Evolutionary conservation across 2,113 vertebrate genomes (phyloP), one percentile per base, ranked within the genome.

Genomic region (Sarotherodon lohbergeri): DNA sequence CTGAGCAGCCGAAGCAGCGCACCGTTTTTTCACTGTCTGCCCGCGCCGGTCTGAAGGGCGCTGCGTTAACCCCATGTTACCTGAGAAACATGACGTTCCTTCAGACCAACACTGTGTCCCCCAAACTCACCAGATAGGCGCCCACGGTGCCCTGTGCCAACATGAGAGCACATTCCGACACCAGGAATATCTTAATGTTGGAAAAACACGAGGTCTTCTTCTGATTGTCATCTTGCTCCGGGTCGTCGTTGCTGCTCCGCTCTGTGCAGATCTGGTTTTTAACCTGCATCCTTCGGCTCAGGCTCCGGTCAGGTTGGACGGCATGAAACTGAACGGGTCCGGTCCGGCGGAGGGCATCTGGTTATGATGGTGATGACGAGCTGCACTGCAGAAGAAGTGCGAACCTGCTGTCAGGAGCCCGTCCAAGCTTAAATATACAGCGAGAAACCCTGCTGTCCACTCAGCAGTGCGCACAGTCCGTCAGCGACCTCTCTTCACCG

Each of bases 81-180:
- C 86, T 50, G 82, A 55, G 78, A 59, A 19, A 22, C 4, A 34
- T 54, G 57, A 81, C 83, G 80, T 22, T 81, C 50, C 43, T 17
- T 27, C 83, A 78, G 9, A 88, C 8, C 32, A 36, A 22, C 80
- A 9, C 14, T n/a, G 88, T 24, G 80, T 59, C 43, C 71, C 43
- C 10, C n/a, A 73, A 61, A 97, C 98, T 98, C 96, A 99, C 98
- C 98, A 98, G 97, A 97, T 99, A 99, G 27, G 98, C 98, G 92
- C 98, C 98, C 90, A 98, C 98, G 16, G 97, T 99, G 95, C 97
- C 98, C 96, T 98, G 98, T 82, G 98, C 97, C 96, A 99, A 88
- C 97, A 99, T 98, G 93, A 98, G 96, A 61, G 98, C 98, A 91
- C 98, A 98, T 96, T 99, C 98, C 91, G 98, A 97, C 94, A 98